Conservation (phyloP, 1,140 invertebrate genomes). For the Cydia amplana region DNA sequence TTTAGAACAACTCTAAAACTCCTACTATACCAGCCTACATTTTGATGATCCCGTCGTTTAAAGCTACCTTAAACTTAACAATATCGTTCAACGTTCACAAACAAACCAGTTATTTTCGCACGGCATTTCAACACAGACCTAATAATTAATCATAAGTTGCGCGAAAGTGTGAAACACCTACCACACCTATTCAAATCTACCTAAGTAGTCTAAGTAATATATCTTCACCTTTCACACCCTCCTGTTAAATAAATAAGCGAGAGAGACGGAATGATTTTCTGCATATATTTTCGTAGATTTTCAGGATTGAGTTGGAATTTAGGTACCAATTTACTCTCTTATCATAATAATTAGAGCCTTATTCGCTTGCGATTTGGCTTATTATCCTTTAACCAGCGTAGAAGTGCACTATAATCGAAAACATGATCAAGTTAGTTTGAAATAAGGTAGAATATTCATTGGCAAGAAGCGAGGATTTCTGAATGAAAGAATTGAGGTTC, state of each 20-base stretch:
- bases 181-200: not conserved
- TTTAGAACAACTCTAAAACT: not conserved
- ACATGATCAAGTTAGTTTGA: not conserved
- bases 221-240: not conserved
- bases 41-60: constrained; percentile 21
- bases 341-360: not conserved
- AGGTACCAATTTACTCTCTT: not conserved
- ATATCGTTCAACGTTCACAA: constrained; percentile 2
- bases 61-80: not conserved
- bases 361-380: not conserved
- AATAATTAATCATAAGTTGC: constrained; percentile 19
- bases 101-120: constrained; percentile 18
- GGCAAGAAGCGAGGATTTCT: not conserved
- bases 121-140: not conserved
- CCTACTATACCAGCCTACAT: not conserved
- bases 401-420: not conserved
- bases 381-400: not conserved
- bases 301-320: not conserved
- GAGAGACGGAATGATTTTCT: not conserved
- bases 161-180: not conserved
- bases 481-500: constrained; percentile 1
- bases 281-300: not conserved
- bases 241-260: not conserved
- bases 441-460: not conserved
- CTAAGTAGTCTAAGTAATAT: not conserved